These are phyloP conservation scores for Marmota monax DNA, from an alignment of 2,113 vertebrate genomes.

Conservation along the genomic window DNA sequence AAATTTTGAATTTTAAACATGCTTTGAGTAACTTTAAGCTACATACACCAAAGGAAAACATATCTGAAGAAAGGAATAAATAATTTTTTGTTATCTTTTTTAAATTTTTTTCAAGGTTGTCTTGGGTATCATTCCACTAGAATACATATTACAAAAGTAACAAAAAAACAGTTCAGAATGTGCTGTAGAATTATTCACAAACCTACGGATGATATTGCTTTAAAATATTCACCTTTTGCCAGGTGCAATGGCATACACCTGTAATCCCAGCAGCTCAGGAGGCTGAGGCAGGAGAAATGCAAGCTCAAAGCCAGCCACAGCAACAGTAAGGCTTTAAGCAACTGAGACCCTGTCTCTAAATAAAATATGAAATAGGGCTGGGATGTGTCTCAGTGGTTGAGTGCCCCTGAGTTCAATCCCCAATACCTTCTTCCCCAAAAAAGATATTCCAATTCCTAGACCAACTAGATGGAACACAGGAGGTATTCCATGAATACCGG, in stretches of 20 bases:
- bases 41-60: background rate
- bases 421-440: too few relatives aligned
- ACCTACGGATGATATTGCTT: background rate
- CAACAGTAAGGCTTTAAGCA: too few relatives aligned
- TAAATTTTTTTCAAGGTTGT: background rate
- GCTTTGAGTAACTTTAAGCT: conserved; percentile 45
- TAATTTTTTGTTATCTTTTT: conserved; percentile 45
- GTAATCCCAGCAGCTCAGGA: too few relatives aligned
- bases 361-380: too few relatives aligned
- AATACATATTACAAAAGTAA: conserved; percentile 45
- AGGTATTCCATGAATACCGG: background rate
- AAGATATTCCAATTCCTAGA: background rate
- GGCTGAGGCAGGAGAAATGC: too few relatives aligned
- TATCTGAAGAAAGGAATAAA: conserved; percentile 22
- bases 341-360: too few relatives aligned
- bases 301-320: too few relatives aligned
- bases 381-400: too few relatives aligned
- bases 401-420: too few relatives aligned
- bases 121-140: background rate
- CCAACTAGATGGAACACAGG: background rate
- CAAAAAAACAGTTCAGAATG: conserved; percentile 2
- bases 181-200: conserved; percentile 12
- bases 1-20: conserved; percentile 66
- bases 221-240: background rate
- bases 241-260: too few relatives aligned